Evolutionary conservation across 2,113 vertebrate genomes (phyloP).

Genomic region (Oncorhynchus clarkii): DNA sequence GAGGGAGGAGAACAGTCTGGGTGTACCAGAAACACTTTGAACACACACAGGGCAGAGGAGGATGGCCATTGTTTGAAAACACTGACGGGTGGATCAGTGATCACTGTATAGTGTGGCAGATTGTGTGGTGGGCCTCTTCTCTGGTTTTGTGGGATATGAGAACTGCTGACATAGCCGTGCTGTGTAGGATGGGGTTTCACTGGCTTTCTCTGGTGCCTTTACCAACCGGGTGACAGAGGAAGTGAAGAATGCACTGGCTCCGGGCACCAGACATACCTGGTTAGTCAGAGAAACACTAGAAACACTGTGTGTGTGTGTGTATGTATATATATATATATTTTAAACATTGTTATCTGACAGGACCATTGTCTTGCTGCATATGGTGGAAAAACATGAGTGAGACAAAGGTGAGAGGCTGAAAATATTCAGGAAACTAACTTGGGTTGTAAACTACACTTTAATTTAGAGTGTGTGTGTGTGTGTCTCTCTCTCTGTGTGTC

Average conservation of each 20-base stretch:
- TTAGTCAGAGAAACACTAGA: conserved; percentile 57
- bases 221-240: conserved; percentile 54
- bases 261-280: conserved; percentile 53
- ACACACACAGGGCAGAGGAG: conserved; percentile 19
- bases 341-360: conserved; percentile 49
- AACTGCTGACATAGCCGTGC: conserved; percentile 69
- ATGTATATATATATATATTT: neutral
- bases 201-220: conserved; percentile 59
- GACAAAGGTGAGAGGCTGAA: conserved; percentile 20
- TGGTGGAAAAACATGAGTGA: conserved; percentile 35
- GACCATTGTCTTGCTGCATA: conserved; percentile 28
- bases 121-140: conserved; percentile 66
- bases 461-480: neutral
- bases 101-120: conserved; percentile 57
- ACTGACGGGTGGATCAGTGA: conserved; percentile 56
- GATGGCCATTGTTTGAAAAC: conserved; percentile 57
- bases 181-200: conserved; percentile 70
- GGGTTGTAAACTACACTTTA: too few relatives aligned
- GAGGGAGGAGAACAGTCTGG: neutral
- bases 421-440: neutral
- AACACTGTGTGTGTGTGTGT: too few relatives aligned
- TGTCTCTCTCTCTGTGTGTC: neutral
- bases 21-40: conserved; percentile 20
- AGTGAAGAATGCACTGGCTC: conserved; percentile 65
- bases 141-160: conserved; percentile 67